These are phyloP conservation scores for Cyclina sinensis DNA, from an alignment of 1,140 invertebrate species.

Conservation along the genomic window DNA sequence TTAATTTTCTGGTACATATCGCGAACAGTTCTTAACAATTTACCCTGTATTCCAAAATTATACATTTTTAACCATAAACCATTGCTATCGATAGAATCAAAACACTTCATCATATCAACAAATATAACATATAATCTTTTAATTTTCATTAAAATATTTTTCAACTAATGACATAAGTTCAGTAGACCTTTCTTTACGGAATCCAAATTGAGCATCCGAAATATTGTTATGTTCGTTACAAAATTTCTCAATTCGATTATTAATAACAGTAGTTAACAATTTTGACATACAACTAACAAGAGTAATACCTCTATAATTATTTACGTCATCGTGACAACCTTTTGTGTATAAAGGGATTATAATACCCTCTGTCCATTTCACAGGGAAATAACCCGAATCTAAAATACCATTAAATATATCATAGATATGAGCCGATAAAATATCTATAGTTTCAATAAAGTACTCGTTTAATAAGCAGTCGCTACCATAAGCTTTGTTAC, in stretches of 20 bases:
- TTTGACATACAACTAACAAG: too few relatives aligned
- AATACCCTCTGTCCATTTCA: slow-evolving; percentile 42
- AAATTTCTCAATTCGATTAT: slow-evolving; percentile 57
- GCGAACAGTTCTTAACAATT: slow-evolving; percentile 13
- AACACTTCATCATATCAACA: slow-evolving; percentile 28
- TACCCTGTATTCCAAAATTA: slow-evolving; percentile 47
- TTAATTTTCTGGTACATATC: slow-evolving; percentile 59
- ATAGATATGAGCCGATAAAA: slow-evolving; percentile 10
- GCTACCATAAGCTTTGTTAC: background rate
- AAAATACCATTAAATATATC: too few relatives aligned
- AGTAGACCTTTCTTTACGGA: slow-evolving; percentile 51
- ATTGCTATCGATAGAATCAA: slow-evolving; percentile 57
- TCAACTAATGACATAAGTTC: slow-evolving; percentile 54
- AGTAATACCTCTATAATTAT: too few relatives aligned
- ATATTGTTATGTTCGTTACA: slow-evolving; percentile 32
- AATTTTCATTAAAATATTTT: slow-evolving; percentile 44
- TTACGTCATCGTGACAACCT: slow-evolving; percentile 37
- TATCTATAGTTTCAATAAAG: slow-evolving; percentile 47
- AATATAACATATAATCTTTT: slow-evolving; percentile 29
- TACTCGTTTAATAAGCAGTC: slow-evolving; percentile 67
- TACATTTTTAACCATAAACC: too few relatives aligned
- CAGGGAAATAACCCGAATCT: slow-evolving; percentile 21
- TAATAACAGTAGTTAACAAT: slow-evolving; percentile 65
- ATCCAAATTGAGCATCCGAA: slow-evolving; percentile 63
- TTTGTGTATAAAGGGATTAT: slow-evolving; percentile 18